Evolutionary conservation across 2,888 invertebrate species (phyloP), one percentile per base, ranked within the genome.

Genomic region (Clitarchus hookeri): DNA sequence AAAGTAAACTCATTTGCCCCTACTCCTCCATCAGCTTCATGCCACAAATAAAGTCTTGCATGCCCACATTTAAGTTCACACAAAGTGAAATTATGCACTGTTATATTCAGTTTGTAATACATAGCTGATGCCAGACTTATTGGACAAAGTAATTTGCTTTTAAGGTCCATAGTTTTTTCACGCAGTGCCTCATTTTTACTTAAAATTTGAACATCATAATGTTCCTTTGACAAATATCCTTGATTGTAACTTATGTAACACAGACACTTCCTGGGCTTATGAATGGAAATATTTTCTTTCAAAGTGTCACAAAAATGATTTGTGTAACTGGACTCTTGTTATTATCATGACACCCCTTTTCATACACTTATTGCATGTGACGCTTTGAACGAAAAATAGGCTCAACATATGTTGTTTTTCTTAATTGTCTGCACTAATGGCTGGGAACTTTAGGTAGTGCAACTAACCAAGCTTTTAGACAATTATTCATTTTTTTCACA

Each of bases 11-110:
- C 80, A 26, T 80, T 80, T 80, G 80, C 80, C 16, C 80, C 80
- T 27, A 80, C 80, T 27, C 80, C 80, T 80, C 80, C 80, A 26
- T 80, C 80, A 80, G 44, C 80, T 80, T 80, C 80, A 26, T 80
- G 80, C 80, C 80, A 80, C 36, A 80, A 25, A 27, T 80, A 80
- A 12, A 80, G 23, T 27, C 80, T 12, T 9, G 25, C 80, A 36
- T 80, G 80, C 12, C 23, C 23, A 80, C 26, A 1, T 12, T 23
- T 12, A 1, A 80, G 26, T 80, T 80, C 80, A 27, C 23, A 36
- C 26, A 80, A 12, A 23, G 80, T 80, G 44, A 80, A 80, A 80
- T 80, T 80, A 27, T 80, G 80, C 11, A 80, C 26, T 65, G 65
- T 65, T 65, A 65, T 65, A 8, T 65, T 23, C 23, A 16, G 65